Conservation (phyloP, 2,888 invertebrate genomes). For the Baccha elongata region DNA sequence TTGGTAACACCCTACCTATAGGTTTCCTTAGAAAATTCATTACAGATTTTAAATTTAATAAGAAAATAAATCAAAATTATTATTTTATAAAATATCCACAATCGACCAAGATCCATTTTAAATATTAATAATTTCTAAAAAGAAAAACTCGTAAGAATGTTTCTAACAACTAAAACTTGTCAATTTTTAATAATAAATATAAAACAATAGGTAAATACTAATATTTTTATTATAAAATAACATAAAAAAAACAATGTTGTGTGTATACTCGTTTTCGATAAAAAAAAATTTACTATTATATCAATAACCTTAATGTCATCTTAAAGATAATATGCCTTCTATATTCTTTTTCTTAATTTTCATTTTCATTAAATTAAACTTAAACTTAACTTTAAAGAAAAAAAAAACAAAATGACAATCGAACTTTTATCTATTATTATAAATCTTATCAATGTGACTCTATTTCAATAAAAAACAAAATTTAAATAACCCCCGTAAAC, state of each 20-base stretch:
- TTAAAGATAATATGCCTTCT: constrained; percentile 33
- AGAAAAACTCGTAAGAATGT: constrained; percentile 8
- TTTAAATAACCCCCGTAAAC: neutral
- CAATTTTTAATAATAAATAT: constrained; percentile 56
- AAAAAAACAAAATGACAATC: constrained; percentile 58
- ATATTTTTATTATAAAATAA: constrained; percentile 43
- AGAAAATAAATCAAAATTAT: constrained; percentile 21
- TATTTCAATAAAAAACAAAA: constrained; percentile 34
- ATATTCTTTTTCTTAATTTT: constrained; percentile 9
- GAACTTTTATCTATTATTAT: constrained; percentile 35
- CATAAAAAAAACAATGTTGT: constrained; percentile 30
- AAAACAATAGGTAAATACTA: constrained; percentile 26
- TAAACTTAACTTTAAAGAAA: neutral
- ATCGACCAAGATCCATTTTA: constrained; percentile 19
- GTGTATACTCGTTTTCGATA: constrained; percentile 38
- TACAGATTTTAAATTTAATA: neutral
- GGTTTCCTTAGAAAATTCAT: constrained; percentile 22
- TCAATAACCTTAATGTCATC: constrained; percentile 23
- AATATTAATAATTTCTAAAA: neutral
- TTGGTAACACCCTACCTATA: neutral
- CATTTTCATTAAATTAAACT: neutral
- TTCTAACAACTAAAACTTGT: constrained; percentile 49
- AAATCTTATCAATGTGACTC: constrained; percentile 57
- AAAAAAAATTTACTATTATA: neutral
- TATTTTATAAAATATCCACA: neutral